Percentiles rank a stretch among this genome's conserved stretches.
Conservation (phyloP, 1,140 invertebrate genomes). For the Hycleus cichorii region DNA sequence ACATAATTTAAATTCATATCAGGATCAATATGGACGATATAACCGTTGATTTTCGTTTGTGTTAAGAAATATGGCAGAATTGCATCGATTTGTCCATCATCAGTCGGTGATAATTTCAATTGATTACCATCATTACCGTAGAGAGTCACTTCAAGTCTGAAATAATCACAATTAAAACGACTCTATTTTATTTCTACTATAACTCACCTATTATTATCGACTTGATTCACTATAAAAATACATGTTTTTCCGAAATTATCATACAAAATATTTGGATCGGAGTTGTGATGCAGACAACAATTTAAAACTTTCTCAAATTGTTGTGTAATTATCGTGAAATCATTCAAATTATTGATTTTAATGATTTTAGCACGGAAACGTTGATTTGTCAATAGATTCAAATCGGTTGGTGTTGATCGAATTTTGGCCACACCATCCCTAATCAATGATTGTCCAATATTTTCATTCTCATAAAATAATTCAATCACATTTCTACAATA, state of each 20-base stretch:
- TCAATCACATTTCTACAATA: conserved; percentile 45
- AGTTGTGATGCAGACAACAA: conserved; percentile 27
- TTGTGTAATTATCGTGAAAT: conserved; percentile 26
- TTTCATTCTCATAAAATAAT: conserved; percentile 43
- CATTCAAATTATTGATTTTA: conserved; percentile 26
- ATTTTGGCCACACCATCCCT: conserved; percentile 40
- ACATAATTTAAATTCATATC: conserved; percentile 49
- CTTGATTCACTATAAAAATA: too few relatives aligned
- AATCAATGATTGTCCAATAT: conserved; percentile 41
- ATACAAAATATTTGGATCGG: neutral
- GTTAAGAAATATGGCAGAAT: conserved; percentile 47
- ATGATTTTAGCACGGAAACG: conserved; percentile 28
- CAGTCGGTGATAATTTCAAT: conserved; percentile 44
- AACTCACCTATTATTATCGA: conserved; percentile 45
- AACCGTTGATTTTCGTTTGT: conserved; percentile 45
- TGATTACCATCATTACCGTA: conserved; percentile 50
- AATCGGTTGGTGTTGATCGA: conserved; percentile 19
- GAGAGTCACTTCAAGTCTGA: conserved; percentile 51
- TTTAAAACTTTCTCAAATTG: conserved; percentile 20
- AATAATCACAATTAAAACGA: conserved; percentile 25
- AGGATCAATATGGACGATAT: conserved; percentile 42
- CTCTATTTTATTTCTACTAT: too few relatives aligned
- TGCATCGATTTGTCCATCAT: conserved; percentile 42
- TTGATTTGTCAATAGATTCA: conserved; percentile 28
- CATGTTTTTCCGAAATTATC: too few relatives aligned